These are phyloP conservation scores for Beris chalybata DNA, from an alignment of 2,888 invertebrate genomes.

Conservation along the genomic window DNA sequence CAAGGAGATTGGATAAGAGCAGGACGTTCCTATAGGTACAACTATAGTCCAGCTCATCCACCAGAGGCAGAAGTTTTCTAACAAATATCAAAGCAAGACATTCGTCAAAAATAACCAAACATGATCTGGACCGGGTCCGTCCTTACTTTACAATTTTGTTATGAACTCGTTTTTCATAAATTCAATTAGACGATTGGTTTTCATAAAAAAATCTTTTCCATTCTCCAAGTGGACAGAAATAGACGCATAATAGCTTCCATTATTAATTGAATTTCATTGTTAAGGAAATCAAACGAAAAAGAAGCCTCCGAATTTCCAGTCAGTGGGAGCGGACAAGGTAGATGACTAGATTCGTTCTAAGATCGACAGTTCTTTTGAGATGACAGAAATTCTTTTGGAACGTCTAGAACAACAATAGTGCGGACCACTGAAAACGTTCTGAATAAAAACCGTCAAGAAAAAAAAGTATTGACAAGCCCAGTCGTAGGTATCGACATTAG, in stretches of 20 bases:
- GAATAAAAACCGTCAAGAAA: background rate
- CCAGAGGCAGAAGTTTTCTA: too few species aligned
- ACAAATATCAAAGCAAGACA: constrained; percentile 2
- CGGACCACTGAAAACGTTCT: too few species aligned
- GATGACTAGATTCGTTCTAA: too few species aligned
- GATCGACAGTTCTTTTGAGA: too few species aligned
- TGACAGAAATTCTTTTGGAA: too few species aligned
- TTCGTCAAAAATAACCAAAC: constrained; percentile 27
- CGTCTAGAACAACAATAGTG: too few species aligned
- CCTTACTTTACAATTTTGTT: constrained; percentile 29
- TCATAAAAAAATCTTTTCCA: background rate
- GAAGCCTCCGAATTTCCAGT: too few species aligned
- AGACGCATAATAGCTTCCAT: constrained; percentile 13
- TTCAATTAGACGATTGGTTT: constrained; percentile 21
- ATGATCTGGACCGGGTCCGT: constrained; percentile 14
- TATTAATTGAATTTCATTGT: constrained; percentile 32
- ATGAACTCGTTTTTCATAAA: constrained; percentile 29
- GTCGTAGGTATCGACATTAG: too few species aligned
- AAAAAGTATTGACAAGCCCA: constrained; percentile 15
- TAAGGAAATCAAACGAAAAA: constrained; percentile 28
- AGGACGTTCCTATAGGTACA: too few species aligned
- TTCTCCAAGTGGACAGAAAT: constrained; percentile 9
- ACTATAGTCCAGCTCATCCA: too few species aligned
- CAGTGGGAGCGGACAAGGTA: too few species aligned
- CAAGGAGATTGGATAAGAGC: too few species aligned